Percentiles rank a stretch among this genome's conserved stretches.
phyloP scores from a whole-genome alignment of 2,113 vertebrate genomes.

The Sus scrofa region DNA sequence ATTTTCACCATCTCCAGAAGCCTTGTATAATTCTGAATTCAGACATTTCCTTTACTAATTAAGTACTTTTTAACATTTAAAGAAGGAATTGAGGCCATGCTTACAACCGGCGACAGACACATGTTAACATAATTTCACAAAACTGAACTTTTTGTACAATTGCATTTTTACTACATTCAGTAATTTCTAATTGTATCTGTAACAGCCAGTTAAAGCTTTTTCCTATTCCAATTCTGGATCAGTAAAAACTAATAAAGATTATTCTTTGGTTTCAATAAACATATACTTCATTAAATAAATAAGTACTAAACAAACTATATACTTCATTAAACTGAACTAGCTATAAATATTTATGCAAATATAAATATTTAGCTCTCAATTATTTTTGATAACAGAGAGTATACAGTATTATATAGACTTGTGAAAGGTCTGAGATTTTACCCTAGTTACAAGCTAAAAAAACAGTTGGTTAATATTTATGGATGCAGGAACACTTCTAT shows the following conservation, averaged over 20 bases:
- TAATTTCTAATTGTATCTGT: not conserved
- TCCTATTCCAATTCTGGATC: not conserved
- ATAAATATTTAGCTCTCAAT: not conserved
- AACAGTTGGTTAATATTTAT: not conserved
- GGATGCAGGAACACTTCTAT: too few species aligned
- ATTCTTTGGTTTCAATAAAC: not conserved
- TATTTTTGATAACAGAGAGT: not conserved
- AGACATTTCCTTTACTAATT: not conserved
- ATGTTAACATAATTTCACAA: not conserved
- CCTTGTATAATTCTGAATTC: not conserved
- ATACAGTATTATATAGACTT: not conserved
- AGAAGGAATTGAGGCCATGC: not conserved
- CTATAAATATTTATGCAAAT: not conserved
- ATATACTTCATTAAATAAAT: not conserved
- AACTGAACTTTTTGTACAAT: not conserved
- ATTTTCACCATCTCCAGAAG: not conserved
- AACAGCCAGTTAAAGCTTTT: not conserved
- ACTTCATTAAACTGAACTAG: not conserved
- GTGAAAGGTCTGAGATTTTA: not conserved
- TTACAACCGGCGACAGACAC: not conserved
- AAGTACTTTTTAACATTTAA: constrained; percentile 25
- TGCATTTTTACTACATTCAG: not conserved
- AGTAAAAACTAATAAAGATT: not conserved
- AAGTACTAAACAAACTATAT: not conserved
- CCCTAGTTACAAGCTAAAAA: not conserved